These are phyloP conservation scores for Erpetoichthys calabaricus DNA, from an alignment of 2,797 vertebrate genomes.

Conservation along the genomic window DNA sequence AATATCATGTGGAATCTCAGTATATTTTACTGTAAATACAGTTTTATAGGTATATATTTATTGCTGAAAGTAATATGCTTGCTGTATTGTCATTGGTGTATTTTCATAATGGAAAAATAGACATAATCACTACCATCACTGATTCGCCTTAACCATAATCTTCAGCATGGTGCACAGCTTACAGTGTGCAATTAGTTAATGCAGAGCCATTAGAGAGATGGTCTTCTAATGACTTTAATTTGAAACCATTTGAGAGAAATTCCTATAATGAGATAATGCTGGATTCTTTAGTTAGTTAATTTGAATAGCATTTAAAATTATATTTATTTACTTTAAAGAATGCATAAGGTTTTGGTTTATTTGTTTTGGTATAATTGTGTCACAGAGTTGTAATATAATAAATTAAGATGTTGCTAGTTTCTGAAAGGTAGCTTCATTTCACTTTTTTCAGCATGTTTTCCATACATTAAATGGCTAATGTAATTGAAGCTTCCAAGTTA, in stretches of 20 bases:
- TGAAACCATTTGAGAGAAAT: constrained; percentile 30
- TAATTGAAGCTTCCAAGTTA: too few relatives aligned
- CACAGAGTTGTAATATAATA: too few relatives aligned
- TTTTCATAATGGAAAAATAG: constrained; percentile 28
- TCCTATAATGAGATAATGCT: constrained; percentile 27
- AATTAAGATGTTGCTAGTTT: too few relatives aligned
- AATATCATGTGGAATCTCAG: too few relatives aligned
- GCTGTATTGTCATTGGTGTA: constrained; percentile 33
- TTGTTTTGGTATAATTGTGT: too few relatives aligned
- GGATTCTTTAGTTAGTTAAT: constrained; percentile 29
- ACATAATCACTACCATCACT: constrained; percentile 36
- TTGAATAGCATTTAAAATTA: neutral
- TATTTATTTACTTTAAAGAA: neutral
- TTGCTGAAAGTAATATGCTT: constrained; percentile 36
- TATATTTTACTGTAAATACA: too few relatives aligned
- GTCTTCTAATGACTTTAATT: constrained; percentile 41
- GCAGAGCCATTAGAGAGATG: constrained; percentile 32
- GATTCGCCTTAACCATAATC: constrained; percentile 26
- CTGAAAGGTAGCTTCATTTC: too few relatives aligned
- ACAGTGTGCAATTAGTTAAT: constrained; percentile 44
- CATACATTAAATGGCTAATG: too few relatives aligned
- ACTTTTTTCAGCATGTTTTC: too few relatives aligned
- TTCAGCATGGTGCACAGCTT: constrained; percentile 10
- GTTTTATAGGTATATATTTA: constrained; percentile 5
- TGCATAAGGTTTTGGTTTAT: too few relatives aligned